Evolutionary conservation across 2,888 invertebrate genomes (phyloP).

Genomic region (Heliconius ethilla): DNA sequence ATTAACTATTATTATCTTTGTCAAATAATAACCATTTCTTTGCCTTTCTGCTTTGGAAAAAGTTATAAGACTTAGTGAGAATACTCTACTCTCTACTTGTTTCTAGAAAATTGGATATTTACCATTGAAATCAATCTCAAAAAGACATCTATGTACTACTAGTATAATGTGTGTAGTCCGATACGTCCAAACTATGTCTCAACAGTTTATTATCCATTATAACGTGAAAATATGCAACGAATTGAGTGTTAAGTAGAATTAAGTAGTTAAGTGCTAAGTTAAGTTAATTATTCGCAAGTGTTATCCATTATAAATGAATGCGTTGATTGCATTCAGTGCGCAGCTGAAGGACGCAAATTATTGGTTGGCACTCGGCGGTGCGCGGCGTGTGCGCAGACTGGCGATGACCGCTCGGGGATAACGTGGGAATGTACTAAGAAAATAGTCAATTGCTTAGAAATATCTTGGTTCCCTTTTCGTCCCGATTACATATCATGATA

Average conservation of each 20-base stretch:
- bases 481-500: not conserved
- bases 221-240: not conserved
- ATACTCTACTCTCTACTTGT: no score
- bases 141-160: no score
- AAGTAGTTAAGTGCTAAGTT: not conserved
- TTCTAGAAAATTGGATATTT: no score
- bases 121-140: no score
- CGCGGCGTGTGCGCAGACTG: slow-evolving; percentile 48
- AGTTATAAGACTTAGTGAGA: no score
- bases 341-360: slow-evolving; percentile 42
- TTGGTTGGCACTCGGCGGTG: slow-evolving; percentile 39
- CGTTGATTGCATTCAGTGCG: slow-evolving; percentile 30
- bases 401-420: slow-evolving; percentile 42
- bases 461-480: slow-evolving; percentile 46
- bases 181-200: not conserved
- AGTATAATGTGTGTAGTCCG: no score
- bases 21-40: not conserved
- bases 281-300: slow-evolving; percentile 12
- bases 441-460: slow-evolving; percentile 45
- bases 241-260: not conserved
- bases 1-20: not conserved
- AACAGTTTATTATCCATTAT: not conserved
- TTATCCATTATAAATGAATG: slow-evolving; percentile 12
- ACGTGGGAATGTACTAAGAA: slow-evolving; percentile 50
- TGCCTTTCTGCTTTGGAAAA: no score